Evolutionary conservation across 2,113 vertebrate species (phyloP).

Genomic region (Verasper variegatus): DNA sequence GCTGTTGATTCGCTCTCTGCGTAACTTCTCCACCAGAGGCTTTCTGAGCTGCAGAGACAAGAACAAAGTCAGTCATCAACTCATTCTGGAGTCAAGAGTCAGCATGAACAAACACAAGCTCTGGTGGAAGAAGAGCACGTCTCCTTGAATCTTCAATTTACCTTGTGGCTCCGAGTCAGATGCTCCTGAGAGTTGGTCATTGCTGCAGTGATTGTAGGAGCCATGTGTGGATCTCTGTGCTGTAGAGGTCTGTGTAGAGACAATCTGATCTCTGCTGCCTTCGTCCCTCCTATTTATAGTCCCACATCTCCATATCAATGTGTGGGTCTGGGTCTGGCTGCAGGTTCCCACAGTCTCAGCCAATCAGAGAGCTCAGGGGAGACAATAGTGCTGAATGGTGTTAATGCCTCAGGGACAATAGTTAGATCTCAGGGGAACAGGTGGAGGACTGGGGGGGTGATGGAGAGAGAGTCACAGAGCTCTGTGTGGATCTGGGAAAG

Average conservation of each 20-base stretch:
- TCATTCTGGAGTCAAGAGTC: too few species aligned
- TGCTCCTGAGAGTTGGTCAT: constrained; percentile 17
- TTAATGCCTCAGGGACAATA: constrained; percentile 55
- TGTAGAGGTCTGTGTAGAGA: too few species aligned
- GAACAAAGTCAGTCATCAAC: too few species aligned
- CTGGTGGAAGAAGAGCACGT: background rate
- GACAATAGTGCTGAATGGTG: constrained; percentile 42
- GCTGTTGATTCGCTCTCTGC: constrained; percentile 14
- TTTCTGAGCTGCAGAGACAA: background rate
- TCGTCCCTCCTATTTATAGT: constrained; percentile 79
- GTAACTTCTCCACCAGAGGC: constrained; percentile 15
- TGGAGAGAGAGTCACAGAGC: constrained; percentile 11
- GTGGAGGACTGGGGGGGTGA: constrained; percentile 48
- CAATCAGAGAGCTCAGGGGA: constrained; percentile 68
- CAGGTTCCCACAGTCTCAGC: constrained; percentile 78
- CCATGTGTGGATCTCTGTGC: constrained; percentile 60
- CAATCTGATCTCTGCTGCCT: constrained; percentile 58
- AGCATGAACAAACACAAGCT: too few species aligned
- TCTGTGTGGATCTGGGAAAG: constrained; percentile 70
- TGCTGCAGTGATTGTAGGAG: constrained; percentile 59
- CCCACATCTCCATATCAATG: constrained; percentile 81
- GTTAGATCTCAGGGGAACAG: constrained; percentile 67
- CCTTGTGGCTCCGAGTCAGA: constrained; percentile 63
- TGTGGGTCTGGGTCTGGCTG: constrained; percentile 72
- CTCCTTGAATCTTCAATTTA: constrained; percentile 29